Base-by-base conservation (phyloP, 2,888 invertebrate species). In the Chirona hameri region DNA sequence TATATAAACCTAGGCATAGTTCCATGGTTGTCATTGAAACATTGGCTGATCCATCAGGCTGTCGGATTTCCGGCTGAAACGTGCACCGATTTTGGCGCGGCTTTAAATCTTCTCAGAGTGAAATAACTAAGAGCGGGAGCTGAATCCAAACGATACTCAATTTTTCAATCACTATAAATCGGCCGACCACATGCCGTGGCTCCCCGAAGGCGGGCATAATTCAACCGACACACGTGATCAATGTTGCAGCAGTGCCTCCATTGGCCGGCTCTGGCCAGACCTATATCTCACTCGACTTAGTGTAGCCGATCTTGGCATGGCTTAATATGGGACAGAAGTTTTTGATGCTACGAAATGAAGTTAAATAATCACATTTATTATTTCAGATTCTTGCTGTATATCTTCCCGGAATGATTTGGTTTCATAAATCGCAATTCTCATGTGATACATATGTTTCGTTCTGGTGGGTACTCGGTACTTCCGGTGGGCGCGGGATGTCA, bases 81-180 rank as follows among this genome's bases (percentile, higher is more conserved):
- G 3, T 5, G 29, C 29, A 24, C 24, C 76, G 39, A 76, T 76
- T 46, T 76, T 39, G 10, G 21, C 14, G 46, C 24, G 39, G 12
- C 46, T 1, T 39, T 76, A 76, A 76, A 76, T 76, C 39, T 46
- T 39, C 76, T 18, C 76, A 39, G 18, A 76, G 39, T 76, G 76
- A 76, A 76, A 76, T 76, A 76, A 27, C 39, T 76, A 27, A 76
- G 76, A 76, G 39, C 76, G 46, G 18, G 76, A 46, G 39, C 76
- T 24, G 76, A 27, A 46, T 76, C 18, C 27, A 24, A 76, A 76
- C 76, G 76, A 46, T 24, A 24, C 24, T 39, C 27, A 76, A 76
- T 46, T 76, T 76, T 76, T 76, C 76, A 39, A 76, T 76, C 39
- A 46, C 76, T 15, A 46, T 76, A 76, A 76, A 76, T 76, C 76